Conservation (phyloP, 2,113 vertebrate species). For the Panurus biarmicus region DNA sequence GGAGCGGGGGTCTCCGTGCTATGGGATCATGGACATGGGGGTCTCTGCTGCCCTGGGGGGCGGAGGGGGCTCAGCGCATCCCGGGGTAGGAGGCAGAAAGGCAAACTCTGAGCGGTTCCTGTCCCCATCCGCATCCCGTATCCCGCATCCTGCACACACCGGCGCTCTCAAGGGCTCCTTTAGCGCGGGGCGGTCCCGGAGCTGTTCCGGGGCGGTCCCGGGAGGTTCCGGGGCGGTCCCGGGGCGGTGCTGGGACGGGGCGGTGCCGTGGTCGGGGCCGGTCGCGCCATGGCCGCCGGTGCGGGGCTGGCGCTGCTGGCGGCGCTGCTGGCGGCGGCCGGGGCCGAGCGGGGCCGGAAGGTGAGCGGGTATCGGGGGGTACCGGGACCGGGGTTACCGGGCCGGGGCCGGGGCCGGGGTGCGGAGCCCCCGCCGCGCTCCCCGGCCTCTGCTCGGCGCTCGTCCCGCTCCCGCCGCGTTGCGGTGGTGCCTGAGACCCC, state of each 20-base stretch:
- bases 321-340: neutral
- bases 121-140: neutral
- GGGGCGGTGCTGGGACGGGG: neutral
- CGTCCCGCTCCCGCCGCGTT: neutral
- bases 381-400: neutral
- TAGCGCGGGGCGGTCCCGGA: neutral
- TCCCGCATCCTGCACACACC: neutral
- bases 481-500: neutral
- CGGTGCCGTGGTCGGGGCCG: neutral
- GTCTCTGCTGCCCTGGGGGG: neutral
- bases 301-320: neutral
- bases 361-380: neutral
- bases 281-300: neutral
- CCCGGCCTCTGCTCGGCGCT: neutral
- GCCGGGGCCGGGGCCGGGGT: too few species aligned
- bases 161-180: neutral
- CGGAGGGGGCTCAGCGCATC: neutral
- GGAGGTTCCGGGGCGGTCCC: fast-evolving
- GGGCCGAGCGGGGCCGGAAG: neutral
- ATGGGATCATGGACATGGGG: neutral
- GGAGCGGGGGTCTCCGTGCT: too few species aligned
- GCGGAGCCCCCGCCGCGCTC: neutral
- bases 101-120: fast-evolving
- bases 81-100: neutral
- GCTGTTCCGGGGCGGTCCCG: fast-evolving